These are phyloP conservation scores for Caenorhabditis wallacei DNA, from an alignment of 2,888 invertebrate genomes.

Conservation along the genomic window DNA sequence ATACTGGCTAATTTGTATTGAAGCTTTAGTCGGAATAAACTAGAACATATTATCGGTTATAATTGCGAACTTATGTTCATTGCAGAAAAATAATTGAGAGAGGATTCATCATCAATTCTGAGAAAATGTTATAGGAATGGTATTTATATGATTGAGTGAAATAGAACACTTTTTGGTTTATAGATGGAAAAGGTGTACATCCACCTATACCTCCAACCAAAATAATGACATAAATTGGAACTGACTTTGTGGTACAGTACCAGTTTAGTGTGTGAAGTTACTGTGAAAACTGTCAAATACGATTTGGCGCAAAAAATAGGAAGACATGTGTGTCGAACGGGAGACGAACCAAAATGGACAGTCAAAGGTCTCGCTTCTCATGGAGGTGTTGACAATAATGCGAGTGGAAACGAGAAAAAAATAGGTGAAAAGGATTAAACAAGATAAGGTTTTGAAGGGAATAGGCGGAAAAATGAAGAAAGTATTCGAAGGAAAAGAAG, in stretches of 20 bases:
- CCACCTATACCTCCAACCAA: slow-evolving; percentile 6
- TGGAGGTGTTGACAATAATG: slow-evolving; percentile 37
- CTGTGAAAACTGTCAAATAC: slow-evolving; percentile 47
- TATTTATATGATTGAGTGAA: neutral
- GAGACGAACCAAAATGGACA: slow-evolving; percentile 31
- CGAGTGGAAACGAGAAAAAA: slow-evolving; percentile 15
- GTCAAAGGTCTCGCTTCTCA: slow-evolving; percentile 28
- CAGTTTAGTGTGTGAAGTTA: slow-evolving; percentile 30
- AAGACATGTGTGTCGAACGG: slow-evolving; percentile 22
- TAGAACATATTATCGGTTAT: slow-evolving; percentile 1
- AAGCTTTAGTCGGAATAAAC: slow-evolving; percentile 11
- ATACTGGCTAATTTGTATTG: slow-evolving; percentile 4
- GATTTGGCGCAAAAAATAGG: slow-evolving; percentile 44
- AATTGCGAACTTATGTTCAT: neutral
- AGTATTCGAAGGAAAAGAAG: slow-evolving; percentile 1
- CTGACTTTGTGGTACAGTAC: slow-evolving; percentile 48
- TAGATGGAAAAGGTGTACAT: neutral
- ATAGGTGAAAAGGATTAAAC: slow-evolving; percentile 27
- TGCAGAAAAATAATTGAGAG: neutral
- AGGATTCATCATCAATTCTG: neutral
- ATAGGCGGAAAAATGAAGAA: neutral
- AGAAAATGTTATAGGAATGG: too few relatives aligned
- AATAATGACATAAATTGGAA: slow-evolving; percentile 54
- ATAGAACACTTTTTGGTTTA: neutral
- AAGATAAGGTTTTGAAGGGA: slow-evolving; percentile 16